Evolutionary conservation across 2,888 invertebrate species (phyloP).

Genomic region (Cyclophora albipunctata): DNA sequence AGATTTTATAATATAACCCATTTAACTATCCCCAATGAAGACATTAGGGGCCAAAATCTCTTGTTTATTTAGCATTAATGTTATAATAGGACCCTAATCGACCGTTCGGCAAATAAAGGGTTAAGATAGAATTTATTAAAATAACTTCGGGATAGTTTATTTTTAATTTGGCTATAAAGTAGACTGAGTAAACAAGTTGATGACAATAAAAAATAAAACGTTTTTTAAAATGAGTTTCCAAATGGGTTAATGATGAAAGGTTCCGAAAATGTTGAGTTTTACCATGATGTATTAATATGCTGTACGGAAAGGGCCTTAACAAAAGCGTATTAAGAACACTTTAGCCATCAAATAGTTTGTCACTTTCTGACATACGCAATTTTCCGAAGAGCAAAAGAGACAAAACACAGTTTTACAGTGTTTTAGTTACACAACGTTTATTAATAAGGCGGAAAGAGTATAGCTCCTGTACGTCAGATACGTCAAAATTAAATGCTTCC

Average conservation of each 20-base stretch:
- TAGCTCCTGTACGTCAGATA: too few relatives aligned
- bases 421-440: too few relatives aligned
- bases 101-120: constrained; percentile 64
- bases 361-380: too few relatives aligned
- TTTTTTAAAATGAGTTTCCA: background rate
- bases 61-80: constrained; percentile 72
- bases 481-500: too few relatives aligned
- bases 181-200: constrained; percentile 36
- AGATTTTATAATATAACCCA: constrained; percentile 12
- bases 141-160: constrained; percentile 40
- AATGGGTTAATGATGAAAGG: too few relatives aligned
- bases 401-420: too few relatives aligned
- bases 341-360: too few relatives aligned
- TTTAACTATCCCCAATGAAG: constrained; percentile 43
- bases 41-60: constrained; percentile 56
- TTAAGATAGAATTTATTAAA: constrained; percentile 54
- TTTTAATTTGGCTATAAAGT: constrained; percentile 45
- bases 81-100: constrained; percentile 67
- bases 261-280: background rate
- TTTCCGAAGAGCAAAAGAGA: too few relatives aligned
- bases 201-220: constrained; percentile 9
- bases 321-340: too few relatives aligned
- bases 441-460: too few relatives aligned
- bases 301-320: too few relatives aligned
- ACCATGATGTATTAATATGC: too few relatives aligned